These are phyloP conservation scores for Stenolophus ochropezus DNA, from an alignment of 2,888 invertebrate genomes.

Conservation along the genomic window DNA sequence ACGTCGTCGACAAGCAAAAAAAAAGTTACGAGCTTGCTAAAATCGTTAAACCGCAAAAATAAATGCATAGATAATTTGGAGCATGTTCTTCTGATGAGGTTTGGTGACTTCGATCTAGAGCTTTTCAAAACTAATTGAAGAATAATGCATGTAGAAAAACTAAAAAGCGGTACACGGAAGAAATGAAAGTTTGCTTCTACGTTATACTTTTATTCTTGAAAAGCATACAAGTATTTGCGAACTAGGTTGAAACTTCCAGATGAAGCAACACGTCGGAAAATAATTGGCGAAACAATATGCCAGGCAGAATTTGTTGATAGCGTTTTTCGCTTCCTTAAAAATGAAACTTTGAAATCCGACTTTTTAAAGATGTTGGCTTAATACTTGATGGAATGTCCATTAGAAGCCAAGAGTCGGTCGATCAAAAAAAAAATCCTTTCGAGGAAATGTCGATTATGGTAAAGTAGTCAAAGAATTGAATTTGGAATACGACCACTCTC, in stretches of 20 bases:
- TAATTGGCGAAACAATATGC: background rate
- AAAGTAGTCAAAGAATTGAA: too few relatives aligned
- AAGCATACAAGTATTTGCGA: background rate
- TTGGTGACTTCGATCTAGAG: background rate
- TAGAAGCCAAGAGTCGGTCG: background rate
- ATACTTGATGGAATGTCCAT: slow-evolving; percentile 24
- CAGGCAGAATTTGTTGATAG: background rate
- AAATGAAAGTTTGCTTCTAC: slow-evolving; percentile 11
- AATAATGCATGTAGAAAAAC: background rate
- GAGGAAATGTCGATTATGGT: too few relatives aligned
- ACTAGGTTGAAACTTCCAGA: background rate
- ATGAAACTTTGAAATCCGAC: background rate
- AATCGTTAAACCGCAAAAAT: background rate
- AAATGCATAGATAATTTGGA: background rate
- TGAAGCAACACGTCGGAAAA: background rate
- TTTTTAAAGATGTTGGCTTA: slow-evolving; percentile 7
- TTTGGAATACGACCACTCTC: background rate
- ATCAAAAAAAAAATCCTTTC: background rate
- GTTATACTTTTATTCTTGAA: slow-evolving; percentile 4
- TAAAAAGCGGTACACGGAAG: background rate
- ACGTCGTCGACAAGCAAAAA: background rate
- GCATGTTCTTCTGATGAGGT: background rate
- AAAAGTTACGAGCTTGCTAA: background rate
- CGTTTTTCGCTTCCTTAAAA: background rate
- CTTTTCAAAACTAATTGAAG: background rate